Evolutionary conservation across 2,113 vertebrate genomes (phyloP), one percentile per base, ranked within the genome.

Genomic region (Saccopteryx bilineata): DNA sequence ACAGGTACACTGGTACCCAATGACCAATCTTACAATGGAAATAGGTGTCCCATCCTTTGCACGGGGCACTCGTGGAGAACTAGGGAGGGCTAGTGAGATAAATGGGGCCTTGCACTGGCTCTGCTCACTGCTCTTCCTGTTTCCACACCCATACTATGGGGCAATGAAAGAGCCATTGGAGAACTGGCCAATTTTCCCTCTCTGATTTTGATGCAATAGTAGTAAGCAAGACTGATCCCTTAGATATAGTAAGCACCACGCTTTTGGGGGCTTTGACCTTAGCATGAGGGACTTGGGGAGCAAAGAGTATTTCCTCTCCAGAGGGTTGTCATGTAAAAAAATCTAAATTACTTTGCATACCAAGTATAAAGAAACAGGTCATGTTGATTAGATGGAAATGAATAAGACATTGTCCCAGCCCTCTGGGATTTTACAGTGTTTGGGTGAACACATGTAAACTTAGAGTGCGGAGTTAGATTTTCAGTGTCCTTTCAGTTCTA

Each of bases 381-480:
- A 33, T 65, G 17, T 15, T 71, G 24, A 81, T 82, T 71, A 31
- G 15, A 7, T 72, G 24, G 28, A 90, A 93, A 63, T 71, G 60
- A 81, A 21, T 71, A 63, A 88, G 61, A 72, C 80, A 58, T 69
- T 71, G 8, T 79, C 10, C 15, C 31, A 83, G 13, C n/a, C 24
- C 17, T 92, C 31, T 52, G 80, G 61, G 28, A 95, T 82, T 91
- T 84, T 88, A 61, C 7, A 74, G 56, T 80, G 21, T 88, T 93
- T 86, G 28, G 24, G 61, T 58, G n/a, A 93, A 94, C 15, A 72
- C 21, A 54, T 26, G 28, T 58, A 46, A 78, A 71, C 63, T 18
- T 17, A 88, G 66, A 56, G 28, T 26, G 9, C 18, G 74, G 54
- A 18, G 4, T 85, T 80, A 90, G 80, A 33, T 28, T 15, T 80